Conservation (phyloP, 2,888 invertebrate species). For the Periphyllus acericola region DNA sequence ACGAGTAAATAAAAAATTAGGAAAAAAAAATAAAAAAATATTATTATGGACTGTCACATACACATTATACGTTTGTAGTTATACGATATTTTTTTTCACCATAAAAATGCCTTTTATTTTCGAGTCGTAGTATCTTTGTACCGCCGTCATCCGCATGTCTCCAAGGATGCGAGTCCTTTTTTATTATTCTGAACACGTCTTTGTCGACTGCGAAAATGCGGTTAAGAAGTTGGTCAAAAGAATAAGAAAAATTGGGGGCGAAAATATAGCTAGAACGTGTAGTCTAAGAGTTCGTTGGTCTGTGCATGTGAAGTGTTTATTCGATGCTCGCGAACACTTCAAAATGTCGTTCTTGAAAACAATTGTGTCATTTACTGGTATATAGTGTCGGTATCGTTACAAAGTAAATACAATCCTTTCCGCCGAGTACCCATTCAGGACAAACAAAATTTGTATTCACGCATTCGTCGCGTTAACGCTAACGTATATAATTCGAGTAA, state of each 20-base stretch:
- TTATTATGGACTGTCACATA: neutral
- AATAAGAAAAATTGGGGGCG: neutral
- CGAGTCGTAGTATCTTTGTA: constrained; percentile 9
- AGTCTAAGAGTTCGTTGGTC: constrained; percentile 21
- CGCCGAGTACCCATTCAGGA: neutral
- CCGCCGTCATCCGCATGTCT: constrained; percentile 26
- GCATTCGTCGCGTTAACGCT: neutral
- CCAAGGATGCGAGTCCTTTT: constrained; percentile 6
- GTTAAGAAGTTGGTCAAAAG: constrained; percentile 24
- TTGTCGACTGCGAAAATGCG: constrained; percentile 9
- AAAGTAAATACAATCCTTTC: neutral
- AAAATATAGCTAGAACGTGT: neutral
- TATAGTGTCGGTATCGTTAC: neutral
- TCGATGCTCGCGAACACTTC: neutral
- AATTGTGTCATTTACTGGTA: neutral
- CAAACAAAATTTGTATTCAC: neutral
- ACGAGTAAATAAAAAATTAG: neutral
- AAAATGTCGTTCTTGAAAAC: neutral
- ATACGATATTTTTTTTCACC: constrained; percentile 1
- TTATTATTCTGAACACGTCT: constrained; percentile 34
- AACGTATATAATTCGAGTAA: no score
- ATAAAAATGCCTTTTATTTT: constrained; percentile 6
- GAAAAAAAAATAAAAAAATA: neutral
- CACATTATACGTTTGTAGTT: neutral
- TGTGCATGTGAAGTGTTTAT: constrained; percentile 4